Evolutionary conservation across 2,113 vertebrate genomes (phyloP).

Genomic region (Athene cunicularia): DNA sequence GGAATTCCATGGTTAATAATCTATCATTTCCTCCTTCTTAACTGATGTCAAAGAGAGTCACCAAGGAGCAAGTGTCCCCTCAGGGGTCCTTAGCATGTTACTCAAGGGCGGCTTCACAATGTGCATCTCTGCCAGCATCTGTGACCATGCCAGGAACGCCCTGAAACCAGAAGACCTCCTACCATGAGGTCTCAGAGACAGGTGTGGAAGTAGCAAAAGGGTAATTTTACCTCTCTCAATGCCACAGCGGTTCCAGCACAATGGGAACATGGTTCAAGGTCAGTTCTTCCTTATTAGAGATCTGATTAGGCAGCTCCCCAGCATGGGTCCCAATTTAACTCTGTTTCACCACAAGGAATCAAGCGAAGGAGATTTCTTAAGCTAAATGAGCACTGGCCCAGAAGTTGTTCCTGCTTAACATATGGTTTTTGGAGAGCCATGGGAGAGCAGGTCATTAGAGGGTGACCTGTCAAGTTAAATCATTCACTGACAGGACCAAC

Average conservation of each 20-base stretch:
- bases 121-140: not conserved
- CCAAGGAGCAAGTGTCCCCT: slow-evolving; percentile 20
- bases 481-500: not conserved
- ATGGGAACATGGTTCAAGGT: slow-evolving; percentile 7
- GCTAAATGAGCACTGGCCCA: slow-evolving; percentile 54
- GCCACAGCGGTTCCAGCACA: not conserved
- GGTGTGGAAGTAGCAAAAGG: not conserved
- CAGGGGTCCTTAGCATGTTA: not conserved
- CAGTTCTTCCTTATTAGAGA: slow-evolving; percentile 26
- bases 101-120: slow-evolving; percentile 49
- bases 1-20: not conserved
- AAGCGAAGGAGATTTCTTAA: not conserved
- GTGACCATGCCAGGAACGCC: not conserved
- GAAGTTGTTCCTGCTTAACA: slow-evolving; percentile 12
- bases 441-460: slow-evolving; percentile 67
- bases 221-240: not conserved
- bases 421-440: slow-evolving; percentile 32
- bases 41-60: not conserved
- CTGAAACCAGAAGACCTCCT: not conserved
- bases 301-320: slow-evolving; percentile 54
- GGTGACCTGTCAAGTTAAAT: slow-evolving; percentile 60
- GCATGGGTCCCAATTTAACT: slow-evolving; percentile 61
- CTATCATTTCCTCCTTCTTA: not conserved
- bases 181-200: not conserved
- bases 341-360: not conserved